phyloP scores from a whole-genome alignment of 2,888 invertebrate species.

The Lepetodrilus schrolli region DNA sequence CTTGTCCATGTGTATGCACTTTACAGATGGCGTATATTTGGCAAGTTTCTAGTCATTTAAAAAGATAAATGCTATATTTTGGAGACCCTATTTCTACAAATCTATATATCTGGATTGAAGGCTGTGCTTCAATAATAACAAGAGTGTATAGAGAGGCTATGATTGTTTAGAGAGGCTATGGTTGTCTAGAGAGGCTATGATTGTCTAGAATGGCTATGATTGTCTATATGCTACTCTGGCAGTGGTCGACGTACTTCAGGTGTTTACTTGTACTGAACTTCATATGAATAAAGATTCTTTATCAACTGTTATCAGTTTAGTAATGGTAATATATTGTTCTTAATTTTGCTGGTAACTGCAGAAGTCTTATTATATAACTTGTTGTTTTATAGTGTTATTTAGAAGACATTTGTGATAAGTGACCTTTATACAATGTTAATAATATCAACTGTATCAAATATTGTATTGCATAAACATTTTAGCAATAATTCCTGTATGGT shows the following conservation, averaged over 20 bases:
- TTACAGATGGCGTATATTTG: constrained; percentile 15
- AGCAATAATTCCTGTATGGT: constrained; percentile 6
- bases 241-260: too few species aligned
- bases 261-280: too few species aligned
- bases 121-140: neutral
- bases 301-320: too few species aligned
- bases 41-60: constrained; percentile 5
- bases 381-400: constrained; percentile 16
- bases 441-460: constrained; percentile 1
- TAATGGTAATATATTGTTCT: too few species aligned
- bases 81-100: neutral
- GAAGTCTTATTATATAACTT: neutral
- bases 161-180: too few species aligned
- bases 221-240: too few species aligned
- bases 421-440: neutral
- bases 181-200: too few species aligned
- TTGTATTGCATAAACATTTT: constrained; percentile 12
- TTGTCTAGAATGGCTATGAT: too few species aligned
- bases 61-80: neutral
- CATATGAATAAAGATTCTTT: too few species aligned
- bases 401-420: constrained; percentile 3
- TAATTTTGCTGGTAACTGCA: too few species aligned
- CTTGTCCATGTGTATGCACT: neutral
- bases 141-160: too few species aligned
- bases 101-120: neutral